phyloP scores from a whole-genome alignment of 2,797 vertebrate species.

The Argya squamiceps region DNA sequence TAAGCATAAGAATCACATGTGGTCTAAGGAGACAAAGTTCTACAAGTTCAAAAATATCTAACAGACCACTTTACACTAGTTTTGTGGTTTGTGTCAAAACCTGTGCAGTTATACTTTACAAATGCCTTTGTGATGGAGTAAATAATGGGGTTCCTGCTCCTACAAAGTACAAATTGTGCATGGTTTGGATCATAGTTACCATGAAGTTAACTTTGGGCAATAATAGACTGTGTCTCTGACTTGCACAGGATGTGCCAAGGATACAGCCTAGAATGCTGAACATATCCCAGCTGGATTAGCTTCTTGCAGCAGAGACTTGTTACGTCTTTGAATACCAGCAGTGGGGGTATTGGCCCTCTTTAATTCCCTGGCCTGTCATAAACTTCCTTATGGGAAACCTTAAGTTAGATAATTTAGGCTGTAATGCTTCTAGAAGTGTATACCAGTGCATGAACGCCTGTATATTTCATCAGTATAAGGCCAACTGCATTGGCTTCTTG shows the following conservation, averaged over 20 bases:
- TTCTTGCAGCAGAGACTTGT: neutral
- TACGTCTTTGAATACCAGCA: neutral
- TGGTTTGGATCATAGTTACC: rapidly evolving
- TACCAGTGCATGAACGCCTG: neutral
- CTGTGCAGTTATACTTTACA: neutral
- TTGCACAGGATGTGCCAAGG: neutral
- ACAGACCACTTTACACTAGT: neutral
- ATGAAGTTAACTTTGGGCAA: neutral
- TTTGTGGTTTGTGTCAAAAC: neutral
- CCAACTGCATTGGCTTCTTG: neutral
- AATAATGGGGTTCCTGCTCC: neutral
- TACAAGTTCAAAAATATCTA: neutral
- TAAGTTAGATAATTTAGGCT: neutral
- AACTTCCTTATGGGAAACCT: rapidly evolving
- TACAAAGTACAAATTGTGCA: neutral
- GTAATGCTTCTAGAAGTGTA: neutral
- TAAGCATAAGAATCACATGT: neutral
- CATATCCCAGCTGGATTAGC: neutral
- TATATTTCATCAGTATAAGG: neutral
- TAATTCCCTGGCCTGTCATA: neutral
- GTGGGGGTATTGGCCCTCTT: rapidly evolving
- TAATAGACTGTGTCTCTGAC: neutral
- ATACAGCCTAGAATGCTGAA: neutral
- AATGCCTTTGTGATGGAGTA: neutral
- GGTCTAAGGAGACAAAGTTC: neutral